A percentile compares a stretch with the other conserved stretches of the same genome.
Evolutionary conservation across 2,888 invertebrate species (phyloP).

Genomic region (Cephonodes hylas): DNA sequence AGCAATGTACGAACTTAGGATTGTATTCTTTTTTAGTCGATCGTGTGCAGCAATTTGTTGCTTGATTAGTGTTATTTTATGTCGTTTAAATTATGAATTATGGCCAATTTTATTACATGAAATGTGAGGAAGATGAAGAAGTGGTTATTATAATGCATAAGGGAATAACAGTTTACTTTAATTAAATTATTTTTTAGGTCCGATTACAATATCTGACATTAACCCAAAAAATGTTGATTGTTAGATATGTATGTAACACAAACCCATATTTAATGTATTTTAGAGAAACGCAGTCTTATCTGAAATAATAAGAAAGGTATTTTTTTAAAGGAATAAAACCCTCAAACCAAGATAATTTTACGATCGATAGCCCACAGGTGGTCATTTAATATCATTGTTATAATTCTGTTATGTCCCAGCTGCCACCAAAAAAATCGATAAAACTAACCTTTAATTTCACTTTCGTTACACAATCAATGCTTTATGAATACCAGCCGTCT

Average conservation of each 20-base stretch:
- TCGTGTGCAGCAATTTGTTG: background rate
- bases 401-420: background rate
- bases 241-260: too few relatives aligned
- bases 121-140: background rate
- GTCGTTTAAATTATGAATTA: background rate
- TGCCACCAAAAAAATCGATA: background rate
- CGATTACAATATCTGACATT: too few relatives aligned
- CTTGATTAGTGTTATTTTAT: background rate
- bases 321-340: too few relatives aligned
- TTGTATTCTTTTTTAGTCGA: background rate
- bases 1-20: slow-evolving; percentile 28
- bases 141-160: background rate
- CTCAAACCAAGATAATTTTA: too few relatives aligned
- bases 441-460: background rate
- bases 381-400: background rate
- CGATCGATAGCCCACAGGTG: background rate
- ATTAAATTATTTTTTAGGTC: background rate
- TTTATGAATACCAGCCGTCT: background rate
- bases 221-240: too few relatives aligned
- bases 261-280: too few relatives aligned
- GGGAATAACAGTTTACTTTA: background rate
- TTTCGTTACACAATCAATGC: background rate
- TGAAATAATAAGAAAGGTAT: background rate
- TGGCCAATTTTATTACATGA: background rate
- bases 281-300: too few relatives aligned